phyloP scores from a whole-genome alignment of 2,888 invertebrate species.

The Tipula lateralis region DNA sequence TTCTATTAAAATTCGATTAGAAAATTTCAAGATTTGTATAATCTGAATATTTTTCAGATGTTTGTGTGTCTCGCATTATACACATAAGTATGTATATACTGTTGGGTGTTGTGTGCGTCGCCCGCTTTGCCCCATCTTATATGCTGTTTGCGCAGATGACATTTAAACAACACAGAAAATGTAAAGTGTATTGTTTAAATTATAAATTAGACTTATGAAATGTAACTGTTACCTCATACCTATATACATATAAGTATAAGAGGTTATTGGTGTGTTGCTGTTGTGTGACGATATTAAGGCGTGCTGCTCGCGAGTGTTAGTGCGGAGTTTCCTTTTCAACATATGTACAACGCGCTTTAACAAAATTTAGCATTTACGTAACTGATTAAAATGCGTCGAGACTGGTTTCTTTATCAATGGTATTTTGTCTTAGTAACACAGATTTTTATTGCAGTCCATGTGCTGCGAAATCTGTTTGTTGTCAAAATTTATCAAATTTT shows the following conservation, averaged over 20 bases:
- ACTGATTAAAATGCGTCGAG: neutral
- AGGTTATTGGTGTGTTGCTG: neutral
- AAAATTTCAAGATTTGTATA: conserved; percentile 9
- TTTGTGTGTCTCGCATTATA: neutral
- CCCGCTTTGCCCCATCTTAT: too few relatives aligned
- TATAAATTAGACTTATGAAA: conserved; percentile 1
- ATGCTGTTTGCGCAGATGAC: conserved; percentile 3
- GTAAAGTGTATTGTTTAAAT: conserved; percentile 19
- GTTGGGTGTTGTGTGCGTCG: neutral
- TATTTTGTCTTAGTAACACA: neutral
- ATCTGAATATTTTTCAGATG: neutral
- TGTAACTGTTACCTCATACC: neutral
- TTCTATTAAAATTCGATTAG: conserved; percentile 19
- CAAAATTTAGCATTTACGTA: neutral
- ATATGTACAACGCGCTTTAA: neutral
- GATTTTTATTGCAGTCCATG: neutral
- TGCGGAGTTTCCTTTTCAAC: neutral
- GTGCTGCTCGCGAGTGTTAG: neutral
- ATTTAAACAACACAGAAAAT: conserved; percentile 19
- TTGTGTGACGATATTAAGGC: neutral
- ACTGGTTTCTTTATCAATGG: neutral
- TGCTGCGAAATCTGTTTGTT: neutral
- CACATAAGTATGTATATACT: too few relatives aligned
- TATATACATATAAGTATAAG: neutral
- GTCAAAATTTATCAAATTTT: neutral